phyloP scores from a whole-genome alignment of 2,888 invertebrate species.

The Stegana nigrithorax region DNA sequence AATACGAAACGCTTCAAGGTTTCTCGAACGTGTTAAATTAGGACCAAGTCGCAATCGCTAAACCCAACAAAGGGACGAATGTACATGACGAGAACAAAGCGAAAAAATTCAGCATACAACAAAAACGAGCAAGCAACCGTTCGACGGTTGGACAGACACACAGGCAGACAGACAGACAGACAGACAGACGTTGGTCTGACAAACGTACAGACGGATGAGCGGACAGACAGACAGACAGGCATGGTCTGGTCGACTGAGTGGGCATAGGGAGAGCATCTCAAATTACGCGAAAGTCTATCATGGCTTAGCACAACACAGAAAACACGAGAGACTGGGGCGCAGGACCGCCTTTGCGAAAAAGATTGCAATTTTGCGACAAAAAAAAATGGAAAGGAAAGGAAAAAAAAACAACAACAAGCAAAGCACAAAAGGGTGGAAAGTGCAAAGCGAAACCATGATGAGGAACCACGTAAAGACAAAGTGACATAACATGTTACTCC shows the following conservation, averaged over 20 bases:
- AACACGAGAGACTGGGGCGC: slow-evolving; percentile 7
- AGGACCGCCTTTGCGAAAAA: slow-evolving; percentile 15
- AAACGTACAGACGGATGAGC: background rate
- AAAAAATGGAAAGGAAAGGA: slow-evolving; percentile 4
- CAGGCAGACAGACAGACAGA: background rate
- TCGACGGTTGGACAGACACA: slow-evolving; percentile 37
- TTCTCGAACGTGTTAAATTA: slow-evolving; percentile 65
- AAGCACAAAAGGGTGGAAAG: slow-evolving; percentile 27
- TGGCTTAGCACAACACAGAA: slow-evolving; percentile 3
- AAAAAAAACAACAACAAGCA: background rate
- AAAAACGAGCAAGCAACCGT: slow-evolving; percentile 46
- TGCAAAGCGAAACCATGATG: slow-evolving; percentile 13
- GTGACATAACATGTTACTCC: slow-evolving; percentile 3
- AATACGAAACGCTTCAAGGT: slow-evolving; percentile 54
- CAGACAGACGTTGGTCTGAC: slow-evolving; percentile 13
- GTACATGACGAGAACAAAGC: slow-evolving; percentile 55
- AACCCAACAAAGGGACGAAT: slow-evolving; percentile 45
- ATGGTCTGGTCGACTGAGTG: background rate
- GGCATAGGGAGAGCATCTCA: slow-evolving; percentile 42
- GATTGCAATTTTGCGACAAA: slow-evolving; percentile 28
- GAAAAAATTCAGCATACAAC: slow-evolving; percentile 45
- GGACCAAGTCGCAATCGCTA: slow-evolving; percentile 47
- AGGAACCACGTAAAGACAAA: slow-evolving; percentile 3
- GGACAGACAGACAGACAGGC: slow-evolving; percentile 11
- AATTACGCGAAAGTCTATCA: slow-evolving; percentile 55